Conservation (phyloP, 2,888 invertebrate genomes). For the Adelognathus sp. region DNA sequence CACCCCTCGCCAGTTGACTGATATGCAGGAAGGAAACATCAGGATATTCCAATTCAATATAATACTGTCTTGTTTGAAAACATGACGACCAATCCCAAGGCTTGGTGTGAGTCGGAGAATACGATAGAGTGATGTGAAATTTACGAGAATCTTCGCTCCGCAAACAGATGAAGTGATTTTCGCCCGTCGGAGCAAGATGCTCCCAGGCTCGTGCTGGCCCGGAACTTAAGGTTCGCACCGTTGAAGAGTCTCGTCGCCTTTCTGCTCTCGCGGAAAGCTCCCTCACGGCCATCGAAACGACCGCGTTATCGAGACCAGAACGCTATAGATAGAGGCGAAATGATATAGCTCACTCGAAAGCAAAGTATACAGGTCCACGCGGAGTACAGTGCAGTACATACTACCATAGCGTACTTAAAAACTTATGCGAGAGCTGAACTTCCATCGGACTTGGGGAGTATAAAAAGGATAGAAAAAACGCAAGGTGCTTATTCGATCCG, state of each 20-base stretch:
- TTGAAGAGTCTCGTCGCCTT: slow-evolving; percentile 12
- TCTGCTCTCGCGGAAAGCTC: slow-evolving; percentile 2
- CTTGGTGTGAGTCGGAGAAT: neutral
- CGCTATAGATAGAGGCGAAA: slow-evolving; percentile 16
- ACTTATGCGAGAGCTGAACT: slow-evolving; percentile 15
- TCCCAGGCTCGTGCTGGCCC: neutral
- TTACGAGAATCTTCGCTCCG: slow-evolving; percentile 62
- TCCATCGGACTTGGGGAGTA: slow-evolving; percentile 16
- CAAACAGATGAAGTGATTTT: slow-evolving; percentile 20
- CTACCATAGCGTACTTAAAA: slow-evolving; percentile 13
- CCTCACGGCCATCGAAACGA: neutral
- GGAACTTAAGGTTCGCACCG: slow-evolving; percentile 24
- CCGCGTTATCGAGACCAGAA: slow-evolving; percentile 22
- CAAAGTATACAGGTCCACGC: neutral
- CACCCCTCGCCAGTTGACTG: too few species aligned
- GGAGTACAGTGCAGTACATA: neutral
- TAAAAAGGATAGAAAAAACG: slow-evolving; percentile 5
- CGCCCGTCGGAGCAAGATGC: neutral
- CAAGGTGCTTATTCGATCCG: slow-evolving; percentile 32
- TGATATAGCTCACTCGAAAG: neutral
- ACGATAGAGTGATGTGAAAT: slow-evolving; percentile 9
- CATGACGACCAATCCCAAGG: neutral
- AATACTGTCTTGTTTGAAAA: neutral
- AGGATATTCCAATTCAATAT: neutral
- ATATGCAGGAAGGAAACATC: neutral